Evolutionary conservation across 2,113 vertebrate genomes (phyloP).

Genomic region (Paracanthobrama guichenoti): DNA sequence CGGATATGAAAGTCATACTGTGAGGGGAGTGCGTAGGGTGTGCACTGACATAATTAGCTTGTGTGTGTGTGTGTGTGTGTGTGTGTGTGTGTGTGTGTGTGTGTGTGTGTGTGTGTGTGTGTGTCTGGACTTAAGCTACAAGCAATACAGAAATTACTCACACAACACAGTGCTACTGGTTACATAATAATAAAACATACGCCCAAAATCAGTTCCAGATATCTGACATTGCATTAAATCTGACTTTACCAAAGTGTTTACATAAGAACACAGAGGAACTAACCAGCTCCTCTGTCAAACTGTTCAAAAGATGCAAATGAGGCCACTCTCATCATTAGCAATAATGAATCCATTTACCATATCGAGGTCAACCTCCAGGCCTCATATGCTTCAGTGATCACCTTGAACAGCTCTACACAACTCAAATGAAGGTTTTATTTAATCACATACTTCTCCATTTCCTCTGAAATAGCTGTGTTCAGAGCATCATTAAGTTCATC

Average conservation of each 20-base stretch:
- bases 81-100: neutral
- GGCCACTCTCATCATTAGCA: slow-evolving; percentile 10
- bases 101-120: neutral
- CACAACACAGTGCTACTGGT: neutral
- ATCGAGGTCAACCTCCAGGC: slow-evolving; percentile 11
- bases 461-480: neutral
- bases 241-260: neutral
- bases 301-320: slow-evolving; percentile 46
- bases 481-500: neutral
- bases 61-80: neutral
- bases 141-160: neutral
- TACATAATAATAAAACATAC: neutral
- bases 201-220: neutral
- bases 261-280: slow-evolving; percentile 11
- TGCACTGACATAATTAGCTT: slow-evolving; percentile 30
- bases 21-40: slow-evolving; percentile 1
- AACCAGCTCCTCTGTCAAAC: neutral
- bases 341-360: slow-evolving; percentile 32
- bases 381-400: neutral
- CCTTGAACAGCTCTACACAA: neutral
- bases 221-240: neutral
- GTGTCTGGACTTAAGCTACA: slow-evolving; percentile 1
- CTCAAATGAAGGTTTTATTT: neutral
- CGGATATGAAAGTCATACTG: slow-evolving; percentile 25
- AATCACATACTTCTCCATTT: neutral